Evolutionary conservation across 2,797 vertebrate genomes (phyloP), one percentile per base, ranked within the genome.

Genomic region (Paguma larvata): DNA sequence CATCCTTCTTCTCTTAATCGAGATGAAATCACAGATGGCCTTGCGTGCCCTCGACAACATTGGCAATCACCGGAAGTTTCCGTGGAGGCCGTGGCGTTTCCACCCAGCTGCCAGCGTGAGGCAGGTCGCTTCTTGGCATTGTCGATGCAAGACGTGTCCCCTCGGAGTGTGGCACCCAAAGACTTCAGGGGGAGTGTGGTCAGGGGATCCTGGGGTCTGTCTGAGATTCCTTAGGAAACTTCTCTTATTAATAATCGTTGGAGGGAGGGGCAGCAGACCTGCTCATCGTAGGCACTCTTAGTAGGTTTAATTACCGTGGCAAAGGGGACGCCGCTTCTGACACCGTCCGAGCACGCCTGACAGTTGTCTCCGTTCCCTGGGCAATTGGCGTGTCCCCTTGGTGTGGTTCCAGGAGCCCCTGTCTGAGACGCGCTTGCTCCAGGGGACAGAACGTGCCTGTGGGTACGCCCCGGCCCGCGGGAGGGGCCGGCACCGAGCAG

Each of bases 371-470:
- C 3, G 15, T 48, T 16, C 44, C 90, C 73, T 2, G 4, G n/a
- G 89, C 67, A 48, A 38, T 34, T n/a, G 82, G 53, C 3, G 0
- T 3, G 1, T 92, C 78, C 5, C 63, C 13, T 9, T 1, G 3
- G 32, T 78, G 90, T n/a, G 85, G 23, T 27, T 53, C 82, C 4
- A 5, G 73, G 82, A 85, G 11, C 89, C 95, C 92, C 92, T 3
- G 0, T 3, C 8, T 5, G 70, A 38, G 56, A 48, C 51, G 23
- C 0, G 0, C 27, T 41, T 2, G 9, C 30, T 63, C 15, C 0
- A 0, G 8, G 56, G 3, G 53, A 51, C 38, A 6, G 6, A 0
- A 3, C 1, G 0, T 0, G 3, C 63, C 77, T 5, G 65, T 0
- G 77, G 75, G 82, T 4, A 2, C 30, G 21, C 53, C n/a, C 4